These are phyloP conservation scores for Steinernema hermaphroditum DNA, from an alignment of 2,888 invertebrate species.

Conservation along the genomic window DNA sequence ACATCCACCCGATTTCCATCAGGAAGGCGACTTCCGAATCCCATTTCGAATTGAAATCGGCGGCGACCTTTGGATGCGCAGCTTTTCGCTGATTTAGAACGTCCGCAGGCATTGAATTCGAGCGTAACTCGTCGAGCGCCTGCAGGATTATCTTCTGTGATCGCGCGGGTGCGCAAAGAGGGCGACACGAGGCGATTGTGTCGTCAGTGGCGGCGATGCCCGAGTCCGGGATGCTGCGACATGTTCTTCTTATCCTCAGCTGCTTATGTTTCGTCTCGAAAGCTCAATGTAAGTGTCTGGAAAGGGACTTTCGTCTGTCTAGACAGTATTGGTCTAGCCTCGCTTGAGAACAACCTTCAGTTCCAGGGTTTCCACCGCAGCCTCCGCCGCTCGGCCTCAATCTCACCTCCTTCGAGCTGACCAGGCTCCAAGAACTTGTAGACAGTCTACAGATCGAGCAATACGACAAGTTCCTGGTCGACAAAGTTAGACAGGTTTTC, in stretches of 20 bases:
- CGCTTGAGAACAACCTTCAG: no score
- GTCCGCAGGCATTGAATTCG: slow-evolving; percentile 30
- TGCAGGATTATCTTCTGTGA: background rate
- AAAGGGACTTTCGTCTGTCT: background rate
- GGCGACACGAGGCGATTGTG: slow-evolving; percentile 18
- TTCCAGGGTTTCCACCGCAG: background rate
- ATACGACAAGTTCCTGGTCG: slow-evolving; percentile 22
- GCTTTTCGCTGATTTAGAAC: slow-evolving; percentile 29
- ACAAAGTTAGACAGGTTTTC: slow-evolving; percentile 25
- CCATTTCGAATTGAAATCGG: slow-evolving; percentile 7
- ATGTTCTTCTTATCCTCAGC: background rate
- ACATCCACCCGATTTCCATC: no score
- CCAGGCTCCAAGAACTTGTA: background rate
- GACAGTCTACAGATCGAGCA: slow-evolving; percentile 21
- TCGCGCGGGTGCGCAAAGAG: slow-evolving; percentile 10
- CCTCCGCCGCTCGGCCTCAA: background rate
- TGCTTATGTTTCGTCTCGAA: background rate
- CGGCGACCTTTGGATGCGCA: slow-evolving; percentile 11
- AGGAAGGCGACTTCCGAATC: background rate
- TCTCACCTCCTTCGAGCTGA: background rate
- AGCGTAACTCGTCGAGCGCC: slow-evolving; percentile 9
- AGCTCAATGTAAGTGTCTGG: slow-evolving; percentile 3
- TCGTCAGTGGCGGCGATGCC: background rate
- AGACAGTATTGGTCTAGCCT: no score
- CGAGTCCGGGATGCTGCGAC: background rate